These are phyloP conservation scores for Eristalis arbustorum DNA, from an alignment of 2,888 invertebrate genomes.

Conservation along the genomic window DNA sequence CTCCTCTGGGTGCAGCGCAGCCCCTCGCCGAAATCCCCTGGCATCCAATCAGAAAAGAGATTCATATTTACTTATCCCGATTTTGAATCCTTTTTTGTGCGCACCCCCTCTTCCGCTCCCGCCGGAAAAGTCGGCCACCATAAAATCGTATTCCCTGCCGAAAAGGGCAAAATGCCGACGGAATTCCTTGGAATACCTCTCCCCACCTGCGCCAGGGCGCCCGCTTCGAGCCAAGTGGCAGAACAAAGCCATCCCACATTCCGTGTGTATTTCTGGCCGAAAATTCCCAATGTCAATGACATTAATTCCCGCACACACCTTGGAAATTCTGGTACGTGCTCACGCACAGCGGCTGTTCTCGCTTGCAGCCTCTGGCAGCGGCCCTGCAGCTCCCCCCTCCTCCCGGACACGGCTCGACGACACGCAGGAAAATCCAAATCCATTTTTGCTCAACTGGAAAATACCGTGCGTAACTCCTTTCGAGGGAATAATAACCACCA, in stretches of 20 bases:
- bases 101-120: too few relatives aligned
- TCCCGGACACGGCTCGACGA: not conserved
- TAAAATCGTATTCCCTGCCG: not conserved
- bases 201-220: not conserved
- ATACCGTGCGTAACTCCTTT: conserved; percentile 63
- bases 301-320: conserved; percentile 68
- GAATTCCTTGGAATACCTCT: conserved; percentile 4
- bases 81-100: conserved; percentile 1
- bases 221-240: conserved; percentile 12
- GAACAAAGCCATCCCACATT: conserved; percentile 58
- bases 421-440: conserved; percentile 50
- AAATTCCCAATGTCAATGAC: conserved; percentile 69
- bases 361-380: conserved; percentile 3
- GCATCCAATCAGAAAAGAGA: not conserved
- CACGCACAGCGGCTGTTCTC: conserved; percentile 34
- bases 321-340: conserved; percentile 54
- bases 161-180: not conserved
- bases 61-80: conserved; percentile 11
- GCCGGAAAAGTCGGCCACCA: not conserved
- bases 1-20: not conserved
- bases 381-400: not conserved
- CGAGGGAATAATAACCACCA: conserved; percentile 34
- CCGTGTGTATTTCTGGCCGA: conserved; percentile 29
- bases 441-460: conserved; percentile 67
- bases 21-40: not conserved